Base-by-base conservation (phyloP, 2,797 vertebrate genomes). In the Mormyrus proboscirostris region DNA sequence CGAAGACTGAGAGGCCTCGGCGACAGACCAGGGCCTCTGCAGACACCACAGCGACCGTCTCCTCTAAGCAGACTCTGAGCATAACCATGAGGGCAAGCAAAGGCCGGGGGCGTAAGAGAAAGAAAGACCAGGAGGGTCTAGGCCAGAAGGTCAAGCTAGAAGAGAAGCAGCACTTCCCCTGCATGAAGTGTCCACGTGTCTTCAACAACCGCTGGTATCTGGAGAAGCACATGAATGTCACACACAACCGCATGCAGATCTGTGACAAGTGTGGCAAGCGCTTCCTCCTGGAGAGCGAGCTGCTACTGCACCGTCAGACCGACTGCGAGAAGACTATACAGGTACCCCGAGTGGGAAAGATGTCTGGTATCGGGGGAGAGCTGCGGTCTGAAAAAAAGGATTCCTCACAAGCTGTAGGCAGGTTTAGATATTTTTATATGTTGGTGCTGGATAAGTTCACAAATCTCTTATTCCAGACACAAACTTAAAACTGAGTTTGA, bases 121-220 rank as follows among this genome's bases (percentile, higher is more conserved):
- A 95, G 33, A 96, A 95, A 91, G 96, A 97, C 0, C 92, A 92
- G 1, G 96, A 94, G 89, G 93, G 96, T 73, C 93, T 95, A 59
- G 97, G 97, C 38, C 97, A 97, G 94, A 99, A 98, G 92, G 98
- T 98, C 88, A 97, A 98, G 93, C 95, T 99, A 90, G 98, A 99
- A 92, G 98, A 99, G 93, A 99, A 98, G 92, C 98, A 98, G 89
- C 97, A 98, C 90, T 99, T 97, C 89, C 96, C 97, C 0, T 99
- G 98, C 92, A 98, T 98, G 94, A 99, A 99, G 89, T 99, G 98
- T 57, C 98, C 98, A 0, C 96, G 98, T 0, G 94, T 99, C 87
- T 99, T 99, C 94, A 99, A 99, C 96, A 99, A 99, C 94, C 97
- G 98, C 93, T 99, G 98, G 98, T 99, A 99, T 94, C 95, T 99